phyloP scores from a whole-genome alignment of 2,797 vertebrate species.

The Protosalanx chinensis region DNA sequence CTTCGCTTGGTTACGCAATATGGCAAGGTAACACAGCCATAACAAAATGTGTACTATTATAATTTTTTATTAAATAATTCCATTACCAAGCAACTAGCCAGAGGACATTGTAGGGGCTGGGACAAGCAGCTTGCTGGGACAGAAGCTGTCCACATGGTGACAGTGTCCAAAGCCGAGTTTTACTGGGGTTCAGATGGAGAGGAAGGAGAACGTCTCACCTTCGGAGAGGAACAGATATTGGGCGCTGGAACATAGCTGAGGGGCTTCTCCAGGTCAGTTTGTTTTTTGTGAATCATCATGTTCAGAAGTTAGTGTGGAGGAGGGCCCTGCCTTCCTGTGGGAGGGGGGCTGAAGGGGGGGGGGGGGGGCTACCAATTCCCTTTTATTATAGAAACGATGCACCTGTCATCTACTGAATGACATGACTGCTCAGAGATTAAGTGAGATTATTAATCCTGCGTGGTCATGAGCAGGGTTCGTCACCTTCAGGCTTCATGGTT shows the following conservation, averaged over 20 bases:
- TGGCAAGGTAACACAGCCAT: too few species aligned
- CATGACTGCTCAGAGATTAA: conserved; percentile 40
- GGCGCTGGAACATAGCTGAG: neutral
- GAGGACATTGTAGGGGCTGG: too few species aligned
- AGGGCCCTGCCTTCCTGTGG: conserved; percentile 1
- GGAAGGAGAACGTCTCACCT: too few species aligned
- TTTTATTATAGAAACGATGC: conserved; percentile 3
- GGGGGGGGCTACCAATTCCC: neutral
- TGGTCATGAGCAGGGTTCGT: conserved; percentile 72
- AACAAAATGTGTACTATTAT: too few species aligned
- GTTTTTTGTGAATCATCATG: neutral
- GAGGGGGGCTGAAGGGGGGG: neutral
- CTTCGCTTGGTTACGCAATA: too few species aligned
- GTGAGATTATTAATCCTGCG: conserved; percentile 67
- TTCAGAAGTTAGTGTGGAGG: neutral
- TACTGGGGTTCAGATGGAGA: neutral
- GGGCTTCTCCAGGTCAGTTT: neutral
- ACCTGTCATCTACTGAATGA: conserved; percentile 63
- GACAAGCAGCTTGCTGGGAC: neutral
- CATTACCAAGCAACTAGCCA: too few species aligned
- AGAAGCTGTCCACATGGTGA: conserved; percentile 53
- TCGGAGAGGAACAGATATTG: neutral
- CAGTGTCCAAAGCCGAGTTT: conserved; percentile 48
- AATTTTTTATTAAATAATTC: too few species aligned
- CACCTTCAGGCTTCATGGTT: conserved; percentile 74